A percentile compares a stretch with the other conserved stretches of the same genome.
phyloP scores from a whole-genome alignment of 2,113 vertebrate species.

The Cavia porcellus region DNA sequence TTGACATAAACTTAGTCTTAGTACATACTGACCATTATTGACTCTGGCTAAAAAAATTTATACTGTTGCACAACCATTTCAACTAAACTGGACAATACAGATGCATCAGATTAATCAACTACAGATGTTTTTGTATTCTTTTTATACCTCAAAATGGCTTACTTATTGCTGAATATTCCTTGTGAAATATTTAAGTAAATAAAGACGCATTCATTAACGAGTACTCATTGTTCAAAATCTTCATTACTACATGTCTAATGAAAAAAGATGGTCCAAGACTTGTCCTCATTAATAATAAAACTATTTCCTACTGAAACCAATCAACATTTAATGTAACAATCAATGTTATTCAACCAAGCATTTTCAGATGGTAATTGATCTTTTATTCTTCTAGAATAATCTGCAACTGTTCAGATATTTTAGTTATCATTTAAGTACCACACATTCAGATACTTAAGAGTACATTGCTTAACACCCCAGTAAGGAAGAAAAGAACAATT shows the following conservation, averaged over 20 bases:
- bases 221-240: constrained; percentile 26
- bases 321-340: not conserved
- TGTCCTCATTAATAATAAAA: constrained; percentile 4
- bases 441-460: not conserved
- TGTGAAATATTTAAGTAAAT: constrained; percentile 42
- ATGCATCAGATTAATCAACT: constrained; percentile 34
- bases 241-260: constrained; percentile 16
- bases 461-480: not conserved
- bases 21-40: not conserved
- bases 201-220: constrained; percentile 23
- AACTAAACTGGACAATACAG: constrained; percentile 14
- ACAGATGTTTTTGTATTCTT: constrained; percentile 51
- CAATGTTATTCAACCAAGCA: constrained; percentile 26
- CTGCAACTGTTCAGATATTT: constrained; percentile 23
- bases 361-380: constrained; percentile 33
- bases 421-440: constrained; percentile 41
- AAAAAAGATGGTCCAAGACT: constrained; percentile 40
- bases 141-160: not conserved
- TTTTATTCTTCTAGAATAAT: constrained; percentile 42
- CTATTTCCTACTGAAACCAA: constrained; percentile 44
- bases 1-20: constrained; percentile 36
- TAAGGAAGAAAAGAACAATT: constrained; percentile 5
- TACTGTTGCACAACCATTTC: constrained; percentile 24
- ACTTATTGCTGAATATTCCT: constrained; percentile 42
- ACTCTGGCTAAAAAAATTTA: constrained; percentile 9